Evolutionary conservation across 92 coral and sea anemone genomes (phyloP), one percentile per base, ranked within the genome.

Genomic region (Phenganax marumi): DNA sequence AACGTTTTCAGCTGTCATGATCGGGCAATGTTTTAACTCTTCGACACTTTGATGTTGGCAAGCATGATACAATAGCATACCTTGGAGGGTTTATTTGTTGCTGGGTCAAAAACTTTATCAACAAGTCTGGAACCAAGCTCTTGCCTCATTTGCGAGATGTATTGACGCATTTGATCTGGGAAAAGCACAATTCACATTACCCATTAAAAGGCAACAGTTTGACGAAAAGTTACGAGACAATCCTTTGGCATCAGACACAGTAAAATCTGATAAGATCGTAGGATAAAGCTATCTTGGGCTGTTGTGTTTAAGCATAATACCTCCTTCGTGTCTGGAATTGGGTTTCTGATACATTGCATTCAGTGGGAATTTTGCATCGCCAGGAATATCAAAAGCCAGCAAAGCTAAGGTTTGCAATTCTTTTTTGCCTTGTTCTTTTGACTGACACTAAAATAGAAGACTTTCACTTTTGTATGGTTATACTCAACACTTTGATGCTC

Each of bases 321-420:
- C 99, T 87, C 97, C 91, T 52, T 92, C 97, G n/a, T 90, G 84
- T 78, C 88, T 92, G 46, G 69, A 85, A 19, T 88, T 73, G 80
- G 99, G 99, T 79, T 96, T 96, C 50, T 91, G 90, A 80, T 96
- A 96, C 99, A 96, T 82, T 52, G 99, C 99, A 91, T 96, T 96
- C 86, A 96, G 52, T 25, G 99, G 99, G 74, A 96, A 96, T 21
- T 92, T 90, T 73, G 89, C 61, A 48, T 96, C 97, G 14, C 99
- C 99, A 75, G 99, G 99, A 65, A 96, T 73, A 69, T 82, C 86
- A 85, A 96, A 96, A 83, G 87, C 91, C 69, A 85, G 66, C 0
- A 96, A 86, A 18, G 99, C 97, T n/a, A 96, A 82, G 16, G 92
- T 89, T 62, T 87, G 86, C 92, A 96, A 89, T 17, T 96, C 97